These are phyloP conservation scores for Aptenodytes patagonicus DNA, from an alignment of 2,113 vertebrate genomes.

Conservation along the genomic window DNA sequence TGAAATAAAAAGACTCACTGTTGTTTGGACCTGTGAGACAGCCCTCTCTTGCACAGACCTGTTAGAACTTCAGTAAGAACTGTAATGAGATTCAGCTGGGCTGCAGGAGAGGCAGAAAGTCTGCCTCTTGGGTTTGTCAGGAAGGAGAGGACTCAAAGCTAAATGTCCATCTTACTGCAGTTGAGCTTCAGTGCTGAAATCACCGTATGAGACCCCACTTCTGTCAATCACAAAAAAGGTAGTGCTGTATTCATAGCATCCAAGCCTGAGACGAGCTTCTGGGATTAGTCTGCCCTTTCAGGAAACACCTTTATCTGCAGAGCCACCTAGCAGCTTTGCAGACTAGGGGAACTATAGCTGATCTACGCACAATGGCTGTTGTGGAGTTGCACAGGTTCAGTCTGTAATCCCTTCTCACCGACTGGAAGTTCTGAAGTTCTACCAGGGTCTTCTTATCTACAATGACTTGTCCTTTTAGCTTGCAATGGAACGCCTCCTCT, in stretches of 20 bases:
- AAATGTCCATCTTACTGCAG: not conserved
- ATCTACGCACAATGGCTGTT: not conserved
- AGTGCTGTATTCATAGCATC: not conserved
- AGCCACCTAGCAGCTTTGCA: not conserved
- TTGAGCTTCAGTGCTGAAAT: not conserved
- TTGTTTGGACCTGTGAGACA: not conserved
- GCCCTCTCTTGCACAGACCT: not conserved
- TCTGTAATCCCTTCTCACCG: constrained; percentile 73
- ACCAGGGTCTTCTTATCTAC: constrained; percentile 91
- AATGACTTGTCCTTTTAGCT: constrained; percentile 81
- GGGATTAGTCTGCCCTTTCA: not conserved
- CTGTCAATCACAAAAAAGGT: not conserved
- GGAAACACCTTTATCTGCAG: not conserved
- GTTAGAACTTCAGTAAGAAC: not conserved
- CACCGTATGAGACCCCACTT: not conserved
- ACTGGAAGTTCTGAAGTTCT: constrained; percentile 93
- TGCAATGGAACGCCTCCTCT: constrained; percentile 90
- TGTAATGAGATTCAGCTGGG: not conserved
- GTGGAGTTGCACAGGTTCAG: constrained; percentile 21
- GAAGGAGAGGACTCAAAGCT: not conserved
- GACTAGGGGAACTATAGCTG: not conserved
- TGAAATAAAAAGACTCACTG: not conserved
- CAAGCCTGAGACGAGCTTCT: not conserved
- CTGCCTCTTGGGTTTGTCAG: not conserved
- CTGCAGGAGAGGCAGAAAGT: not conserved